A percentile compares a stretch with the other conserved stretches of the same genome.
These are phyloP conservation scores for Trogon surrucura DNA, from an alignment of 2,113 vertebrate genomes.

Conservation along the genomic window DNA sequence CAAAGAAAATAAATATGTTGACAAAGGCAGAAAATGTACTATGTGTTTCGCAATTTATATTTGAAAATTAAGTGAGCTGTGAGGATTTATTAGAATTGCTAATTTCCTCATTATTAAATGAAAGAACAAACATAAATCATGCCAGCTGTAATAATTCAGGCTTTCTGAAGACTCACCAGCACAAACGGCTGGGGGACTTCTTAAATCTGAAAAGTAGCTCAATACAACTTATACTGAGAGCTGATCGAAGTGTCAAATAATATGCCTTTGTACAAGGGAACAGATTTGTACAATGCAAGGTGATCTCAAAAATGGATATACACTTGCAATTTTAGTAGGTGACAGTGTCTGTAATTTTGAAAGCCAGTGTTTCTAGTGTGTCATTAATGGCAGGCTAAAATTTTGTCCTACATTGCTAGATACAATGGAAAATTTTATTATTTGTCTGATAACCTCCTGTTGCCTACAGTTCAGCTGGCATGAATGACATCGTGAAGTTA, in stretches of 20 bases:
- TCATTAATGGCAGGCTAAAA: neutral
- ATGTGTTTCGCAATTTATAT: neutral
- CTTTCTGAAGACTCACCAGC: neutral
- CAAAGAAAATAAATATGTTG: neutral
- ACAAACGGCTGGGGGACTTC: neutral
- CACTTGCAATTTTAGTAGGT: neutral
- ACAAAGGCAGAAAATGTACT: neutral
- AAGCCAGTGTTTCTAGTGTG: neutral
- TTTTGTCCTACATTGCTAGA: neutral
- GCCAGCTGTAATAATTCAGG: neutral
- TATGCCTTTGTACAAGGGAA: neutral
- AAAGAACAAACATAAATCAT: neutral
- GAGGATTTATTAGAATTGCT: constrained; percentile 9
- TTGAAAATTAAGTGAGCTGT: neutral
- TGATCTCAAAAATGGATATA: neutral
- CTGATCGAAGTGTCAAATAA: neutral
- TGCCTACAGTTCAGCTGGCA: neutral
- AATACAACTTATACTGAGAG: neutral
- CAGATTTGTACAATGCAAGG: neutral
- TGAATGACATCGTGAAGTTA: neutral
- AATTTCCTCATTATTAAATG: neutral
- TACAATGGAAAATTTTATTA: constrained; percentile 3
- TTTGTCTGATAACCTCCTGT: constrained; percentile 6
- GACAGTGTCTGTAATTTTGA: neutral
- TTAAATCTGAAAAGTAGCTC: neutral